Conservation (phyloP, 2,113 vertebrate species). For the Calonectris borealis region DNA sequence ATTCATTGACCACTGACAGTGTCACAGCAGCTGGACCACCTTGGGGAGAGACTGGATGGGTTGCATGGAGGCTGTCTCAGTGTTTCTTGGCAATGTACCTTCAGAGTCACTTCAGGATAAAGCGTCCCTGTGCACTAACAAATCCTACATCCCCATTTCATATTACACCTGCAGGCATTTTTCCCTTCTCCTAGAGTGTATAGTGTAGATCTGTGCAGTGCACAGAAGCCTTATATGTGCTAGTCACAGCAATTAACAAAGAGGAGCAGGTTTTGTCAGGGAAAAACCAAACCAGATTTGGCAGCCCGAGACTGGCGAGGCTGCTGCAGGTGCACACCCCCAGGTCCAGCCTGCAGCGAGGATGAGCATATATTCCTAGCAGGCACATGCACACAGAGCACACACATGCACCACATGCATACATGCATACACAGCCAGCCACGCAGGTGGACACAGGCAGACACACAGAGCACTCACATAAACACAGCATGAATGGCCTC, state of each 20-base stretch:
- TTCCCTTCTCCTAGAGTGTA: neutral
- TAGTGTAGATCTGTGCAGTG: neutral
- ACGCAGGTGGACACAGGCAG: neutral
- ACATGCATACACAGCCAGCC: neutral
- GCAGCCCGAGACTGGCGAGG: accelerated
- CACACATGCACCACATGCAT: neutral
- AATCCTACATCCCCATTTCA: neutral
- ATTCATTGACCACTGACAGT: neutral
- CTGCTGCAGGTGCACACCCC: neutral
- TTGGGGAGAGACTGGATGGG: neutral
- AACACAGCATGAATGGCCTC: neutral
- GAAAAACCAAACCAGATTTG: neutral
- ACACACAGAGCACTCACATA: neutral
- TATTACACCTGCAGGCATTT: neutral
- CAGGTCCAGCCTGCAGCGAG: neutral
- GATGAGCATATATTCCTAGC: neutral
- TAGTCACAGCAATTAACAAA: neutral
- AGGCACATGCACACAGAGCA: neutral
- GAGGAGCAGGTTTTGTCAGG: neutral
- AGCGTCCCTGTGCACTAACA: neutral
- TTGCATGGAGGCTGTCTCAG: neutral
- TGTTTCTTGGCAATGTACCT: neutral
- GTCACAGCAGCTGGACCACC: neutral
- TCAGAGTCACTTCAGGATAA: neutral
- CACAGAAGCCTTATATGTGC: neutral